These are phyloP conservation scores for Cecropterus lyciades DNA, from an alignment of 1,140 invertebrate species.

Conservation along the genomic window DNA sequence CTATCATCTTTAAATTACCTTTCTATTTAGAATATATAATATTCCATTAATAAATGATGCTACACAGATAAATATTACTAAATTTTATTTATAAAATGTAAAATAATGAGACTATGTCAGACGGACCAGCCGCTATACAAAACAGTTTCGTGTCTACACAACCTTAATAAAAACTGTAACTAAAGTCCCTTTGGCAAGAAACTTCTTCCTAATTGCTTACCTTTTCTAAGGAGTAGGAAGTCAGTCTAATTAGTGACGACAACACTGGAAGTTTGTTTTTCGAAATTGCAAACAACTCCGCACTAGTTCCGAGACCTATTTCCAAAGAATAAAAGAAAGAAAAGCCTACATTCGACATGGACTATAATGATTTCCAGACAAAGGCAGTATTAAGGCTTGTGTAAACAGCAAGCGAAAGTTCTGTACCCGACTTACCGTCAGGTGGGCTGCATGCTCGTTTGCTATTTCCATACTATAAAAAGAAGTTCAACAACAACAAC, in stretches of 20 bases:
- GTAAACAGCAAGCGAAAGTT: too few relatives aligned
- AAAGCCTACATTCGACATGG: conserved; percentile 3
- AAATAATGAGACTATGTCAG: too few relatives aligned
- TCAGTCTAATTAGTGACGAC: neutral
- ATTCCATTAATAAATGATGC: too few relatives aligned
- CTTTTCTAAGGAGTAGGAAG: neutral
- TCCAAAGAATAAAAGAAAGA: conserved; percentile 3
- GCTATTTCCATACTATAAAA: too few relatives aligned
- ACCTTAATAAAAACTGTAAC: neutral
- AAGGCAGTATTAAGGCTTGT: neutral
- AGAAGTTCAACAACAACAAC: too few relatives aligned
- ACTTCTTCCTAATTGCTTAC: conserved; percentile 9
- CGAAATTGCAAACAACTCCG: neutral
- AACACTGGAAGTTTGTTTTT: neutral
- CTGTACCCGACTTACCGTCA: too few relatives aligned
- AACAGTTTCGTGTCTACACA: neutral
- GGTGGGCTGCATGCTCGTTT: too few relatives aligned
- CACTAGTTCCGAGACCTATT: conserved; percentile 5
- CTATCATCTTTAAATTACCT: too few relatives aligned
- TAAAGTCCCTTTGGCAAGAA: neutral
- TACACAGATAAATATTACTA: too few relatives aligned
- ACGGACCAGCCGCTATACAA: too few relatives aligned
- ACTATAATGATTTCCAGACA: conserved; percentile 18
- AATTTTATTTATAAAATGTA: too few relatives aligned
- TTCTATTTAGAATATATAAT: too few relatives aligned